Conservation (phyloP, 2,888 invertebrate species). For the Nineta flava region DNA sequence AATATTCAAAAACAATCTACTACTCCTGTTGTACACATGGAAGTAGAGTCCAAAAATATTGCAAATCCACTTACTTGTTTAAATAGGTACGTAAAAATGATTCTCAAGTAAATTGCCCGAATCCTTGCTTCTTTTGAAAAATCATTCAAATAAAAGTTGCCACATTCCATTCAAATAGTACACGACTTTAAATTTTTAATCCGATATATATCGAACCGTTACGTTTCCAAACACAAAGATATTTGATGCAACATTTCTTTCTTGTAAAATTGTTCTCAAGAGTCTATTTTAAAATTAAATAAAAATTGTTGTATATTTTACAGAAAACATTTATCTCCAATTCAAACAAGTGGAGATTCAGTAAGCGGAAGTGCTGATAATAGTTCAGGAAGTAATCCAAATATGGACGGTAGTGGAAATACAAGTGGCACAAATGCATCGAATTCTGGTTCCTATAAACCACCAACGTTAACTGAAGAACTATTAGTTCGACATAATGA, state of each 20-base stretch:
- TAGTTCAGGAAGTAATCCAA: slow-evolving; percentile 40
- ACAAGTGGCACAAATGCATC: slow-evolving; percentile 31
- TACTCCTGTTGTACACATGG: slow-evolving; percentile 20
- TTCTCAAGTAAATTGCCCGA: too few species aligned
- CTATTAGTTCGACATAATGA: slow-evolving; percentile 54
- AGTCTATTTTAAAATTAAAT: too few species aligned
- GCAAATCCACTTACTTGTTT: slow-evolving; percentile 1
- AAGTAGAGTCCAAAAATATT: slow-evolving; percentile 23
- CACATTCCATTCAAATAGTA: too few species aligned
- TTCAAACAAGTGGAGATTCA: slow-evolving; percentile 35
- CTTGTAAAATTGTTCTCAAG: too few species aligned
- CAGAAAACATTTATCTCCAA: slow-evolving; percentile 28
- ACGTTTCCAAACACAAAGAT: too few species aligned
- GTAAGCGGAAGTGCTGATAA: slow-evolving; percentile 44
- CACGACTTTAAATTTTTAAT: too few species aligned
- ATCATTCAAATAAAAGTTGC: too few species aligned
- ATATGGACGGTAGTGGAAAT: slow-evolving; percentile 33
- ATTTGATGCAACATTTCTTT: too few species aligned
- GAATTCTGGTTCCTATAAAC: slow-evolving; percentile 26
- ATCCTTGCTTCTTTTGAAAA: too few species aligned
- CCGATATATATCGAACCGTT: too few species aligned
- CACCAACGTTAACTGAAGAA: slow-evolving; percentile 40
- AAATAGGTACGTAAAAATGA: background rate
- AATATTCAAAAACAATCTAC: slow-evolving; percentile 25
- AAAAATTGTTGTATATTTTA: background rate